Evolutionary conservation across 1,140 invertebrate species (phyloP).

Genomic region (Drosophila melanica): DNA sequence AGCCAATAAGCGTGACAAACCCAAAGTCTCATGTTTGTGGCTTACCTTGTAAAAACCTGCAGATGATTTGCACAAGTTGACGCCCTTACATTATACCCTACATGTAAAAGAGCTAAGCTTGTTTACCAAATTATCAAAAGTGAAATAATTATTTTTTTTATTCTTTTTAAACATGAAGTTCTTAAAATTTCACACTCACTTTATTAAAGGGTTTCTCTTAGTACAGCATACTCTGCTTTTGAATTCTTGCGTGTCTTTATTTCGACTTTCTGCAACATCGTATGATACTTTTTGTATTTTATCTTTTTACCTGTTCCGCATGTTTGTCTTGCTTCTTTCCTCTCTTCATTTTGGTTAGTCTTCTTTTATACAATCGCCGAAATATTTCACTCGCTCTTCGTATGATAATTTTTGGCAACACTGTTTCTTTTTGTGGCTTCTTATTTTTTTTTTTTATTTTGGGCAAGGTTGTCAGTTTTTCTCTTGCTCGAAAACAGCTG

Average conservation of each 20-base stretch:
- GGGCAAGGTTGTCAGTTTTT: conserved; percentile 10
- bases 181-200: neutral
- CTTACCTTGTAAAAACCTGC: conserved; percentile 32
- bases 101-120: neutral
- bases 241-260: conserved; percentile 36
- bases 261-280: conserved; percentile 67
- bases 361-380: conserved; percentile 31
- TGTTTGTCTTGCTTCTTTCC: conserved; percentile 39
- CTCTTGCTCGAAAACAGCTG: conserved; percentile 30
- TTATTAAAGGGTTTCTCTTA: conserved; percentile 5
- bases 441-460: conserved; percentile 18
- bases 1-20: conserved; percentile 18
- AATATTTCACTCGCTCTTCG: conserved; percentile 33
- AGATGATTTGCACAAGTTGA: conserved; percentile 14
- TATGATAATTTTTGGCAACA: conserved; percentile 33
- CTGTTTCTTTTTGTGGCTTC: neutral
- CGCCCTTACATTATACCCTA: conserved; percentile 25
- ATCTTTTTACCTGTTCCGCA: conserved; percentile 61
- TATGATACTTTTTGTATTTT: conserved; percentile 66
- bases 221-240: neutral
- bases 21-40: conserved; percentile 4
- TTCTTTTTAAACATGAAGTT: neutral
- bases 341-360: conserved; percentile 41
- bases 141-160: neutral
- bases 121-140: neutral